These are phyloP conservation scores for Ips typographus DNA, from an alignment of 1,140 invertebrate species.

Conservation along the genomic window DNA sequence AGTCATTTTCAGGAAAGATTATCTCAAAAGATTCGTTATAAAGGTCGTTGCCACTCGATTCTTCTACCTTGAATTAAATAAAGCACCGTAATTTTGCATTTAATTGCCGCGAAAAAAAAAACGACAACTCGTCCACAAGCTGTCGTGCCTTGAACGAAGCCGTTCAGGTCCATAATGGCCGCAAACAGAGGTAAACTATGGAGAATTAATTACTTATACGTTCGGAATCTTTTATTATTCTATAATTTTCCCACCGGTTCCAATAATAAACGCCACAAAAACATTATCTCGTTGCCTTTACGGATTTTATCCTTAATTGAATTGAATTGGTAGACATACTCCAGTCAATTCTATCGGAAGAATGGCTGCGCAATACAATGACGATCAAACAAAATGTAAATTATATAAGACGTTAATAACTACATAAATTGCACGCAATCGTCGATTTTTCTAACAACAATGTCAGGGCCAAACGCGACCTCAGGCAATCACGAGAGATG, in stretches of 20 bases:
- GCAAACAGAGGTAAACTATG: constrained; percentile 11
- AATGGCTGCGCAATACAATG: too few relatives aligned
- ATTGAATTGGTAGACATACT: too few relatives aligned
- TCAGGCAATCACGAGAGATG: constrained; percentile 7
- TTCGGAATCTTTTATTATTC: too few relatives aligned
- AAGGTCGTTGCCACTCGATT: constrained; percentile 24
- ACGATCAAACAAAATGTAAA: too few relatives aligned
- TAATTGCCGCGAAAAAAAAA: constrained; percentile 25
- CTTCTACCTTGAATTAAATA: constrained; percentile 28
- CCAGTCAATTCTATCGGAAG: too few relatives aligned
- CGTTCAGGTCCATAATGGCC: constrained; percentile 14
- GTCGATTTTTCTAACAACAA: constrained; percentile 16
- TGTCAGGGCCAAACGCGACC: constrained; percentile 10
- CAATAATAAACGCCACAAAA: too few relatives aligned
- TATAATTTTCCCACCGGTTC: too few relatives aligned
- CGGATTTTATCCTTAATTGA: too few relatives aligned
- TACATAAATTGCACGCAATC: constrained; percentile 3
- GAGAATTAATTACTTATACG: neutral
- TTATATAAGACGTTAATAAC: neutral
- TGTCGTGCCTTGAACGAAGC: constrained; percentile 17
- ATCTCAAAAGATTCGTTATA: constrained; percentile 3
- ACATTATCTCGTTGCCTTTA: too few relatives aligned
- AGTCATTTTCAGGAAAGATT: too few relatives aligned
- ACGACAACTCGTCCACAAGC: constrained; percentile 26
- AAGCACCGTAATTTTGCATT: constrained; percentile 33